A percentile compares a stretch with the other conserved stretches of the same genome.
These are phyloP conservation scores for Lordiphosa collinella DNA, from an alignment of 1,140 invertebrate genomes.

Conservation along the genomic window DNA sequence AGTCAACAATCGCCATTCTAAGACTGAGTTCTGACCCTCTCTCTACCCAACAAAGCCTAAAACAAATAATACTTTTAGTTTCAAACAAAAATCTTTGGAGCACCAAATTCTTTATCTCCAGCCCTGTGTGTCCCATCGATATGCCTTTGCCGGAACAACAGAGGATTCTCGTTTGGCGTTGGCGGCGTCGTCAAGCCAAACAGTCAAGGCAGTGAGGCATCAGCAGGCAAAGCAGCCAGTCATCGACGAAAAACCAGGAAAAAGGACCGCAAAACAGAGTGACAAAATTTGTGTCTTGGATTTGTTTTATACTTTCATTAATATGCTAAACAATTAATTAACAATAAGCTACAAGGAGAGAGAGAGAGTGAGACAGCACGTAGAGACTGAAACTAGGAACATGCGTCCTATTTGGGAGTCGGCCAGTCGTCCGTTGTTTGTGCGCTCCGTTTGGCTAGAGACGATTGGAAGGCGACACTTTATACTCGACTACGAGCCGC, in stretches of 20 bases:
- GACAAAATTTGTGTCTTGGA: conserved; percentile 18
- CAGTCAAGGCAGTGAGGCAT: conserved; percentile 53
- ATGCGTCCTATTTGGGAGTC: conserved; percentile 75
- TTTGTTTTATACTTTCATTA: conserved; percentile 20
- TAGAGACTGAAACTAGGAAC: conserved; percentile 3
- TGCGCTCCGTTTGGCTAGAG: conserved; percentile 75
- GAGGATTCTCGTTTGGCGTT: conserved; percentile 11
- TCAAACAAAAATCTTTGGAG: background rate
- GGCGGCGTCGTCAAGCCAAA: conserved; percentile 63
- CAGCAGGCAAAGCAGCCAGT: conserved; percentile 61
- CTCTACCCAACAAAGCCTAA: too few species aligned
- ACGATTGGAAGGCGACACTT: conserved; percentile 62
- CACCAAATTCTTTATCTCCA: too few species aligned
- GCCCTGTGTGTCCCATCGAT: conserved; percentile 9
- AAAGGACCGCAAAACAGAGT: conserved; percentile 5
- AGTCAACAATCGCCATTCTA: too few species aligned
- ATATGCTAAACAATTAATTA: conserved; percentile 52
- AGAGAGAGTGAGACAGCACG: background rate
- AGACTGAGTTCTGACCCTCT: too few species aligned
- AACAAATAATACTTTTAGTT: too few species aligned
- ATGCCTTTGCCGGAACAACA: conserved; percentile 21
- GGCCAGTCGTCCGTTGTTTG: conserved; percentile 72
- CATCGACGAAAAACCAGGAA: conserved; percentile 32
- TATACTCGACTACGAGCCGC: conserved; percentile 74
- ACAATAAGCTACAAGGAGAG: background rate